phyloP scores from a whole-genome alignment of 2,113 vertebrate species.

The Geococcyx californianus region DNA sequence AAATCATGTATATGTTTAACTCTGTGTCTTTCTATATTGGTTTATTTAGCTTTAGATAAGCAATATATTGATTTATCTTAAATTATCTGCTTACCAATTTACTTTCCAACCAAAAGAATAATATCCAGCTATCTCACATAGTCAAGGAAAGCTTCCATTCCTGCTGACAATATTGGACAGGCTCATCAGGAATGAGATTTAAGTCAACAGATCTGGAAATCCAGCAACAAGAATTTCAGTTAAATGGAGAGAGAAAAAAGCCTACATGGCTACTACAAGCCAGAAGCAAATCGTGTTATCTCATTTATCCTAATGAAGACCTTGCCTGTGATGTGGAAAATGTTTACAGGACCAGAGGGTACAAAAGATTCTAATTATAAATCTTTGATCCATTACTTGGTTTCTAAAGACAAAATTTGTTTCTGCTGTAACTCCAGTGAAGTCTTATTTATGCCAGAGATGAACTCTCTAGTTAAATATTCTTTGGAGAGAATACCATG shows the following conservation, averaged over 20 bases:
- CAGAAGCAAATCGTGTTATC: not conserved
- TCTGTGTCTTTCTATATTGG: not conserved
- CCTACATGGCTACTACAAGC: not conserved
- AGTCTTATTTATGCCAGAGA: not conserved
- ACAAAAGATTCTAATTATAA: conserved; percentile 7
- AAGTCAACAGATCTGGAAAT: not conserved
- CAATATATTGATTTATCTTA: not conserved
- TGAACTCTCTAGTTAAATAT: not conserved
- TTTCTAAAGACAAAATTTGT: conserved; percentile 12
- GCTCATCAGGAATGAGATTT: not conserved
- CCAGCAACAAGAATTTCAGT: not conserved
- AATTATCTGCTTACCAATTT: not conserved
- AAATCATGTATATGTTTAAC: not conserved
- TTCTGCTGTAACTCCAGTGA: not conserved
- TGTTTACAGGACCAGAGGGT: not conserved
- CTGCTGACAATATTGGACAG: not conserved
- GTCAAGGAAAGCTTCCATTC: not conserved
- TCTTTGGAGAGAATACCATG: not conserved
- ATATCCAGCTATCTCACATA: not conserved
- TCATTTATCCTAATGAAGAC: conserved; percentile 10
- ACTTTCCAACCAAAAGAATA: not conserved
- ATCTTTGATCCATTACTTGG: conserved; percentile 18
- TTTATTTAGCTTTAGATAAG: not conserved
- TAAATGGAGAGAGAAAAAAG: not conserved
- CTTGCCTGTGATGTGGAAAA: conserved; percentile 25